Percentiles rank a stretch among this genome's conserved stretches.
Evolutionary conservation across 2,888 invertebrate species (phyloP).

Genomic region (Cryptocephalus moraei): DNA sequence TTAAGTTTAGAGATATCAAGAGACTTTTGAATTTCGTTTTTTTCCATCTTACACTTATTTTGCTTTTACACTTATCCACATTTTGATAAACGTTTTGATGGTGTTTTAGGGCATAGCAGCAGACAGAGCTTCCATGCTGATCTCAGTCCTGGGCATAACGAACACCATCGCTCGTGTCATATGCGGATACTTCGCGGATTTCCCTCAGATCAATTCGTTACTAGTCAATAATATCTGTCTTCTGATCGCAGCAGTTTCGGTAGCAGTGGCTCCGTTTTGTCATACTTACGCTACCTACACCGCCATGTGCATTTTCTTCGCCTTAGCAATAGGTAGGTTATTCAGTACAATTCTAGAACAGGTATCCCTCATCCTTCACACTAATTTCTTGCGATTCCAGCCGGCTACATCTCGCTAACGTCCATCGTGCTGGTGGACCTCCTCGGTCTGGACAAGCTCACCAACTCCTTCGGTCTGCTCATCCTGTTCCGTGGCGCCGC

Average conservation of each 20-base stretch:
- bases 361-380: not conserved
- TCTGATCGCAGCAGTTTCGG: conserved; percentile 76
- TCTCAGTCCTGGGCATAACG: conserved; percentile 83
- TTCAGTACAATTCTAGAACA: not conserved
- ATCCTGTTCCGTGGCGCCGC: conserved; percentile 93
- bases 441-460: conserved; percentile 87
- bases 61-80: no score
- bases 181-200: conserved; percentile 85
- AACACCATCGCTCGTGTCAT: conserved; percentile 87
- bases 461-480: conserved; percentile 93
- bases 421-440: conserved; percentile 96
- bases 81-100: no score
- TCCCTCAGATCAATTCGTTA: conserved; percentile 82
- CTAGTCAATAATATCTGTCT: conserved; percentile 89
- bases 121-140: conserved; percentile 60
- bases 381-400: conserved; percentile 41
- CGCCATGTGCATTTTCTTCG: conserved; percentile 76
- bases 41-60: no score
- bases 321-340: conserved; percentile 78
- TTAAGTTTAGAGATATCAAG: no score
- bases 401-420: conserved; percentile 94
- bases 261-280: conserved; percentile 77
- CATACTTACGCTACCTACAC: conserved; percentile 64
- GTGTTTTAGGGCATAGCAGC: conserved; percentile 57
- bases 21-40: no score